Evolutionary conservation across 2,888 invertebrate species (phyloP).

Genomic region (Rhingia rostrata): DNA sequence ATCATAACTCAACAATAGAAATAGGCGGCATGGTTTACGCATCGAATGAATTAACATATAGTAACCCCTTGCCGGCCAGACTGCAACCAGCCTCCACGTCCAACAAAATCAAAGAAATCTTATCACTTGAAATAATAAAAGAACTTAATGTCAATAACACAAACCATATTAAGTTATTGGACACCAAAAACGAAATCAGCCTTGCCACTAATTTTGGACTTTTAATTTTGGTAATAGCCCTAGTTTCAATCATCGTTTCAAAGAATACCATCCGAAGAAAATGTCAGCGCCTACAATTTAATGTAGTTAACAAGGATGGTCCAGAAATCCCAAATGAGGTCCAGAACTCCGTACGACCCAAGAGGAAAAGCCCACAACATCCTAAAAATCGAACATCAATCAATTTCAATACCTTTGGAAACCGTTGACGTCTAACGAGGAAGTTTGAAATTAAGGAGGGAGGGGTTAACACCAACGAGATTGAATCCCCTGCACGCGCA

Average conservation of each 20-base stretch:
- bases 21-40: conserved; percentile 1
- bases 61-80: conserved; percentile 7
- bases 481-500: no score
- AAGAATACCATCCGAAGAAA: not conserved
- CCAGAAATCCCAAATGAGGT: not conserved
- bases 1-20: conserved; percentile 14
- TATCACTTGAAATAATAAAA: not conserved
- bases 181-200: conserved; percentile 10
- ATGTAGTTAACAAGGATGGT: not conserved
- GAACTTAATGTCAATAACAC: conserved; percentile 1
- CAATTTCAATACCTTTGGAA: conserved; percentile 19
- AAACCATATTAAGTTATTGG: conserved; percentile 2
- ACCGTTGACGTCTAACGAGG: not conserved
- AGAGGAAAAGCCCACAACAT: conserved; percentile 1
- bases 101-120: not conserved
- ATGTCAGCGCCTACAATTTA: not conserved
- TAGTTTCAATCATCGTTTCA: not conserved
- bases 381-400: conserved; percentile 9
- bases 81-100: conserved; percentile 10
- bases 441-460: conserved; percentile 13
- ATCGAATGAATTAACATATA: not conserved
- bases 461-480: conserved; percentile 3
- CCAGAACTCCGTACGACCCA: not conserved
- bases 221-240: not conserved
- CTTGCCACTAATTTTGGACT: not conserved